Conservation (phyloP, 2,113 vertebrate genomes). For the Elachura formosa region DNA sequence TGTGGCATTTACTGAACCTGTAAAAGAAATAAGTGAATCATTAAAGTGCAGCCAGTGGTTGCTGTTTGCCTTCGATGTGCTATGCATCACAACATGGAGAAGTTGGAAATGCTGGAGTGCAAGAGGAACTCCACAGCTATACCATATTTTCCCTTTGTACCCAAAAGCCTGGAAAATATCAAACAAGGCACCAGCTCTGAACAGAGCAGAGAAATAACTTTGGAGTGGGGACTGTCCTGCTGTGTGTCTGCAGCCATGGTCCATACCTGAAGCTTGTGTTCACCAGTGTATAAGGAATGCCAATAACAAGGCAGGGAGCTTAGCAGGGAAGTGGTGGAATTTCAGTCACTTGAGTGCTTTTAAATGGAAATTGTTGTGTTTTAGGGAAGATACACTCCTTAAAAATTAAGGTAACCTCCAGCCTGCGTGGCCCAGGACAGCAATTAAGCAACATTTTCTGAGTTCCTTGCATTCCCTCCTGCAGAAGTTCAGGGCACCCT, state of each 20-base stretch:
- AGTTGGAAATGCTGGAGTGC: neutral
- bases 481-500: conserved; percentile 21
- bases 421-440: neutral
- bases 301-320: neutral
- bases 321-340: neutral
- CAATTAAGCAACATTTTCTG: conserved; percentile 41
- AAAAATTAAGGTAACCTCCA: conserved; percentile 37
- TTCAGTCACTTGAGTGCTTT: neutral
- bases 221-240: neutral
- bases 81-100: neutral
- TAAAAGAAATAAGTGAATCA: neutral
- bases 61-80: neutral
- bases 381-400: conserved; percentile 46
- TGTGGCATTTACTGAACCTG: neutral
- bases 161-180: neutral
- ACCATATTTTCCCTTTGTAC: neutral
- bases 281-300: fast-evolving
- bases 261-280: neutral
- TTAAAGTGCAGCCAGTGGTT: neutral
- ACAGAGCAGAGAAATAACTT: neutral
- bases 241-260: fast-evolving
- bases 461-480: conserved; percentile 51
- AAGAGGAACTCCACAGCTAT: neutral
- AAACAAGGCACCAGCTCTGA: neutral
- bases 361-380: conserved; percentile 17